A percentile compares a stretch with the other conserved stretches of the same genome.
Evolutionary conservation across 2,113 vertebrate genomes (phyloP).

Genomic region (Abramis brama): DNA sequence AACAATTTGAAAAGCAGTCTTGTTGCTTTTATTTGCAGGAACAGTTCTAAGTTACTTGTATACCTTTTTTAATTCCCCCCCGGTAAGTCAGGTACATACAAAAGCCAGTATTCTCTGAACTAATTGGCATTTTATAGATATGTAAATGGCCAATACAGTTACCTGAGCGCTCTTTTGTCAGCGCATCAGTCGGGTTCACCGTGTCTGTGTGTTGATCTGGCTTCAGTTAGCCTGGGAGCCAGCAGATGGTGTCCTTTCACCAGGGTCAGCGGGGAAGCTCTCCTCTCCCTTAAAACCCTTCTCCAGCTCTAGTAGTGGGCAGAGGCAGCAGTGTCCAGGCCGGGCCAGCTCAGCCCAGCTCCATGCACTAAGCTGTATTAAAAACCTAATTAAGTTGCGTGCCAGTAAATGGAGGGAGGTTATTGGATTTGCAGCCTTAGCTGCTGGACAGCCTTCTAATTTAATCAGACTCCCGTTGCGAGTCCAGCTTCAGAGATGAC

Average conservation of each 20-base stretch:
- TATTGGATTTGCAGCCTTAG: conserved; percentile 88
- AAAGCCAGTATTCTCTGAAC: not conserved
- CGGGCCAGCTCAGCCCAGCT: conserved; percentile 71
- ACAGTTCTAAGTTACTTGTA: not conserved
- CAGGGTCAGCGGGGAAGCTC: conserved; percentile 81
- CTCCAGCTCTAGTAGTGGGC: conserved; percentile 59
- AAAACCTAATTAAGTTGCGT: conserved; percentile 92
- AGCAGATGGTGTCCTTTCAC: conserved; percentile 91
- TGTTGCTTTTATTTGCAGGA: not conserved
- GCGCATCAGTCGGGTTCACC: conserved; percentile 40
- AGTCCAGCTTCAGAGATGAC: conserved; percentile 59
- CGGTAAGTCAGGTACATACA: not conserved
- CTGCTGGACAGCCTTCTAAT: conserved; percentile 77
- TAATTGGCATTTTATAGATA: not conserved
- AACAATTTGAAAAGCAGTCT: not conserved
- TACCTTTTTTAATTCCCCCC: not conserved
- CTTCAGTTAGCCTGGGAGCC: conserved; percentile 80
- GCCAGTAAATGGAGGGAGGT: conserved; percentile 84
- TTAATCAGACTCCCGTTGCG: conserved; percentile 72
- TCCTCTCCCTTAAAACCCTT: conserved; percentile 16
- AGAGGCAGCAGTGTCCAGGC: conserved; percentile 71
- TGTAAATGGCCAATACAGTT: not conserved
- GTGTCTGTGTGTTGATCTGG: conserved; percentile 41
- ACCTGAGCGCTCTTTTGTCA: not conserved
- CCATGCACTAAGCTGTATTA: conserved; percentile 88